Percentiles rank a stretch among this genome's conserved stretches.
Evolutionary conservation across 1,140 invertebrate genomes (phyloP).

Genomic region (Psix sp.): DNA sequence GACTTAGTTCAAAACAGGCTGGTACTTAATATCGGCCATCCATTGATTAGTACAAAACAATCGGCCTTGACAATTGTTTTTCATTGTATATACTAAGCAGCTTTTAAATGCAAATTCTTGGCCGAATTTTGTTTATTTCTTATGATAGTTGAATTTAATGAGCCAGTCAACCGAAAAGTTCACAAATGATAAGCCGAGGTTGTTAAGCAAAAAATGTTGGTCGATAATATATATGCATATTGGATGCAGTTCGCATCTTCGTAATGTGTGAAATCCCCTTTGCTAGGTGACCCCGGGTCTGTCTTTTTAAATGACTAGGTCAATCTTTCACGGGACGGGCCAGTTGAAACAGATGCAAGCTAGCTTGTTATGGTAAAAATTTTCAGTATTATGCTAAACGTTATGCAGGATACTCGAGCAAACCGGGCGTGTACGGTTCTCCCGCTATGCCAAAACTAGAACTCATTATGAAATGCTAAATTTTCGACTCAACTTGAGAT

Average conservation of each 20-base stretch:
- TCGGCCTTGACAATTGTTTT: not conserved
- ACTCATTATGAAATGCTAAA: constrained; percentile 45
- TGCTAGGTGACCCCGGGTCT: constrained; percentile 43
- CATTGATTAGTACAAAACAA: not conserved
- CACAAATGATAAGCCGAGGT: constrained; percentile 15
- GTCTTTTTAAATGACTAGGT: constrained; percentile 66
- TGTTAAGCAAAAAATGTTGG: constrained; percentile 27
- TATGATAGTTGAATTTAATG: constrained; percentile 24
- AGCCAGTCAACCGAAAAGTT: constrained; percentile 25
- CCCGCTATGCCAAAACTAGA: constrained; percentile 38
- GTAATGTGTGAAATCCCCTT: constrained; percentile 13
- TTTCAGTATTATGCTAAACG: constrained; percentile 70
- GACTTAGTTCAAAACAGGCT: not conserved
- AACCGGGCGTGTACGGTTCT: constrained; percentile 64
- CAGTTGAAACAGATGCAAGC: constrained; percentile 60
- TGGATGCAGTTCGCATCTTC: constrained; percentile 20
- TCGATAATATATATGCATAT: constrained; percentile 51
- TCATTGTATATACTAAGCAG: not conserved
- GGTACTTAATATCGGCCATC: not conserved
- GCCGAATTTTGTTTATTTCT: constrained; percentile 6
- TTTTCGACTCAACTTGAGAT: too few relatives aligned
- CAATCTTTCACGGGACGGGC: constrained; percentile 60
- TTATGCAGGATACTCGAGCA: constrained; percentile 61
- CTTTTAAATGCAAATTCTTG: constrained; percentile 37
- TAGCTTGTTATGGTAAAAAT: constrained; percentile 66